Evolutionary conservation across 2,888 invertebrate genomes (phyloP).

Genomic region (Drosophila rubida): DNA sequence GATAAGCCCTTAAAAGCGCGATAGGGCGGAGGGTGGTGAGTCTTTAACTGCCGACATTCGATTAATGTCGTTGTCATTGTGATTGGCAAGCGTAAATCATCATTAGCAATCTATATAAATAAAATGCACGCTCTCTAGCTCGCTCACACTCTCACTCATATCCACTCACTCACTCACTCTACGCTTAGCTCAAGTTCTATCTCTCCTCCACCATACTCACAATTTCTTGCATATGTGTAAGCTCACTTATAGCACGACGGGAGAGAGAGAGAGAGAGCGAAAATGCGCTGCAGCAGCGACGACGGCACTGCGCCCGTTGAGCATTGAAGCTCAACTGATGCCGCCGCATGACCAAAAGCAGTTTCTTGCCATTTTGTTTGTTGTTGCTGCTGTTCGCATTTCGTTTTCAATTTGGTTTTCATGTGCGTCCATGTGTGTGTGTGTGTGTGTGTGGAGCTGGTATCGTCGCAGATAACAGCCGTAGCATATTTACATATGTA

Average conservation of each 20-base stretch:
- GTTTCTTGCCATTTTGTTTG: constrained; percentile 78
- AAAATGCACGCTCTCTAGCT: constrained; percentile 62
- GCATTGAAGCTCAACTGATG: constrained; percentile 75
- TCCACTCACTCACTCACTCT: constrained; percentile 1
- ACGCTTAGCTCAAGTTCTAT: constrained; percentile 31
- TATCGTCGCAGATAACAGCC: constrained; percentile 58
- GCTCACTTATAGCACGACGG: constrained; percentile 8
- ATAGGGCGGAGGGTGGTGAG: neutral
- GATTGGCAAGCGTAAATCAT: constrained; percentile 70
- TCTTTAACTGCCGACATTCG: constrained; percentile 36
- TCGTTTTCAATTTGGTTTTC: constrained; percentile 68
- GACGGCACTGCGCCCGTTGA: constrained; percentile 60
- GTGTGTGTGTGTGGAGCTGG: constrained; percentile 24
- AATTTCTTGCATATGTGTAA: neutral
- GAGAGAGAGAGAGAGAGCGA: constrained; percentile 5
- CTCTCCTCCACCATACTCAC: constrained; percentile 20
- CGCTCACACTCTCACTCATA: constrained; percentile 17
- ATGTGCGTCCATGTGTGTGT: constrained; percentile 6
- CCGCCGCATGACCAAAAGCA: constrained; percentile 75
- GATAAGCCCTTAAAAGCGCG: constrained; percentile 41
- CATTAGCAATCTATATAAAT: constrained; percentile 75
- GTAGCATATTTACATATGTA: constrained; percentile 42
- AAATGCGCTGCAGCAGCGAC: constrained; percentile 12
- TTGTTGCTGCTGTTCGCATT: constrained; percentile 67
- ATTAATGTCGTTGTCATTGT: constrained; percentile 41